Percentiles rank a stretch among this genome's conserved stretches.
phyloP scores from a whole-genome alignment of 2,888 invertebrate genomes.

The Napeogenes sylphis region DNA sequence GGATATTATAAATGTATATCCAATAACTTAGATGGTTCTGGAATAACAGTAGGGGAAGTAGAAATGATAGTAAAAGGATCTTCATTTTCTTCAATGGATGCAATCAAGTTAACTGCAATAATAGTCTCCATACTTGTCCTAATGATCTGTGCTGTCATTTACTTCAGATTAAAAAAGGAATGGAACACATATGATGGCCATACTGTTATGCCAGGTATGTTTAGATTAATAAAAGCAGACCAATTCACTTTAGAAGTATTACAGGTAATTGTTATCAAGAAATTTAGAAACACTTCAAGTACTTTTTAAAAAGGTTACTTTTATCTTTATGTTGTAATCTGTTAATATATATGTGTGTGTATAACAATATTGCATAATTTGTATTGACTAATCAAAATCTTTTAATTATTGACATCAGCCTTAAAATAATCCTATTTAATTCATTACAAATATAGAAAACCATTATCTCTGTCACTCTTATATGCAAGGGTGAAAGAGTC shows the following conservation, averaged over 20 bases:
- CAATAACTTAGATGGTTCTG: constrained; percentile 71
- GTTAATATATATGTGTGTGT: no score
- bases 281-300: neutral
- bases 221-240: neutral
- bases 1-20: constrained; percentile 82
- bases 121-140: constrained; percentile 67
- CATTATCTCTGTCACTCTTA: no score
- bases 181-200: constrained; percentile 67
- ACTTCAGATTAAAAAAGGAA: constrained; percentile 61
- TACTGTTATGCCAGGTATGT: constrained; percentile 56
- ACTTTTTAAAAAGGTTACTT: no score
- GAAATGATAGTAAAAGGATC: constrained; percentile 78
- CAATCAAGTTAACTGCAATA: constrained; percentile 67
- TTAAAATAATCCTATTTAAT: no score
- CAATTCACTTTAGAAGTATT: neutral
- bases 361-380: no score
- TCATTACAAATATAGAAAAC: no score
- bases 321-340: no score
- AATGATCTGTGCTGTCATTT: constrained; percentile 62
- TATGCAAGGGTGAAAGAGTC: no score
- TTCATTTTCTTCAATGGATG: constrained; percentile 60
- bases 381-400: no score
- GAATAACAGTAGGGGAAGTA: constrained; percentile 75
- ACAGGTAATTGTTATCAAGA: neutral
- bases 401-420: no score